Conservation (phyloP, 2,888 invertebrate genomes). For the Drosophila nr. medialis region DNA sequence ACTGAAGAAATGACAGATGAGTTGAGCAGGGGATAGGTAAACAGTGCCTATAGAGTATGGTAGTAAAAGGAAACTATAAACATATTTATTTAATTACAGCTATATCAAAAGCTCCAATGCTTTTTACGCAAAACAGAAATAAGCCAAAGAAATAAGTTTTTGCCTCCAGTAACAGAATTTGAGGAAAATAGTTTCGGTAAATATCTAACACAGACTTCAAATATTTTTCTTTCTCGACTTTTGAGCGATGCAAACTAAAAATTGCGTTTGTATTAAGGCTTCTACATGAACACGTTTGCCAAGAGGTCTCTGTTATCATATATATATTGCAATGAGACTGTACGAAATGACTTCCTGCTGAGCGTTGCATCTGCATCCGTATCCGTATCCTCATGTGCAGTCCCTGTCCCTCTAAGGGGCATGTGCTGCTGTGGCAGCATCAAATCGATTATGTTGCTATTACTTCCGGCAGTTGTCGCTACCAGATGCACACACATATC, state of each 20-base stretch:
- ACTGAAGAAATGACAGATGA: background rate
- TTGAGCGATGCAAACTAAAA: conserved; percentile 8
- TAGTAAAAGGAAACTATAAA: background rate
- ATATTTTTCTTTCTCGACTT: background rate
- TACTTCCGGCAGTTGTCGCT: conserved; percentile 75
- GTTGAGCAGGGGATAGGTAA: background rate
- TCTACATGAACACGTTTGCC: conserved; percentile 23
- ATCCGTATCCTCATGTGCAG: conserved; percentile 36
- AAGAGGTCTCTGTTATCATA: conserved; percentile 13
- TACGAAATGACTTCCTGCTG: conserved; percentile 72
- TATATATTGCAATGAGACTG: conserved; percentile 52
- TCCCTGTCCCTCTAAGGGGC: conserved; percentile 22
- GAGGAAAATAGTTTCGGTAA: background rate
- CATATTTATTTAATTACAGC: background rate
- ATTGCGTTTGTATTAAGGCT: conserved; percentile 44
- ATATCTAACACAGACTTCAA: background rate
- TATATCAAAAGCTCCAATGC: too few relatives aligned
- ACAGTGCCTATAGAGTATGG: background rate
- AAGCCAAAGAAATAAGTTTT: background rate
- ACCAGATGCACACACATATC: conserved; percentile 60
- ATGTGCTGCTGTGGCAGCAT: conserved; percentile 61
- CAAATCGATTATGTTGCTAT: conserved; percentile 80
- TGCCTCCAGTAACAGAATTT: background rate
- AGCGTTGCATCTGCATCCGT: conserved; percentile 30
- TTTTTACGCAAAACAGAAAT: background rate